Evolutionary conservation across 2,113 vertebrate species (phyloP).

Genomic region (Albula goreensis): DNA sequence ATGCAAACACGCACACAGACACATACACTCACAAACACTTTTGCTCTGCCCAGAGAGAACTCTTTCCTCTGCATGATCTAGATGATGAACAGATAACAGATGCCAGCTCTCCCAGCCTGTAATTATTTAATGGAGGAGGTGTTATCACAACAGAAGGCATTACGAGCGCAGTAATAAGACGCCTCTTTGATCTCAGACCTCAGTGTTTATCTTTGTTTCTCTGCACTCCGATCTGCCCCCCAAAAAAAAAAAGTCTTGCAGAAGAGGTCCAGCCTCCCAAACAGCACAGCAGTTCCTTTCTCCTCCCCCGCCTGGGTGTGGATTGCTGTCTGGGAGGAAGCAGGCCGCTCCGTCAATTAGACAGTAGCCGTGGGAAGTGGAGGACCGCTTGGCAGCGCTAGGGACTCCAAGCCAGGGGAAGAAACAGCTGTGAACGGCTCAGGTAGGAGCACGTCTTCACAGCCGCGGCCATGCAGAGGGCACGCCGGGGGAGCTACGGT

Average conservation of each 20-base stretch:
- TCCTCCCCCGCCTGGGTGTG: constrained; percentile 51
- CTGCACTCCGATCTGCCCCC: constrained; percentile 44
- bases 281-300: constrained; percentile 20
- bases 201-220: constrained; percentile 55
- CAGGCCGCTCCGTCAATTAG: constrained; percentile 48
- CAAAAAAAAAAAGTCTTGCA: constrained; percentile 8
- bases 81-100: constrained; percentile 9
- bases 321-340: constrained; percentile 42
- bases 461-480: not conserved
- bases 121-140: constrained; percentile 58
- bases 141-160: constrained; percentile 33
- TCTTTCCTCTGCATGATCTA: not conserved
- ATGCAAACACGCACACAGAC: too few species aligned
- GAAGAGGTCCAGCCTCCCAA: constrained; percentile 22
- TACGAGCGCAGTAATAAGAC: constrained; percentile 30
- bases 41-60: not conserved
- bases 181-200: constrained; percentile 61
- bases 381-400: constrained; percentile 20
- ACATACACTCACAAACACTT: not conserved
- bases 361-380: constrained; percentile 41
- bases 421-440: constrained; percentile 29
- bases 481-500: constrained; percentile 5
- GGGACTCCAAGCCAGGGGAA: constrained; percentile 13
- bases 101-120: constrained; percentile 35
- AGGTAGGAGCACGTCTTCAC: constrained; percentile 60